Evolutionary conservation across 2,888 invertebrate genomes (phyloP).

Genomic region (Isoperla grammatica): DNA sequence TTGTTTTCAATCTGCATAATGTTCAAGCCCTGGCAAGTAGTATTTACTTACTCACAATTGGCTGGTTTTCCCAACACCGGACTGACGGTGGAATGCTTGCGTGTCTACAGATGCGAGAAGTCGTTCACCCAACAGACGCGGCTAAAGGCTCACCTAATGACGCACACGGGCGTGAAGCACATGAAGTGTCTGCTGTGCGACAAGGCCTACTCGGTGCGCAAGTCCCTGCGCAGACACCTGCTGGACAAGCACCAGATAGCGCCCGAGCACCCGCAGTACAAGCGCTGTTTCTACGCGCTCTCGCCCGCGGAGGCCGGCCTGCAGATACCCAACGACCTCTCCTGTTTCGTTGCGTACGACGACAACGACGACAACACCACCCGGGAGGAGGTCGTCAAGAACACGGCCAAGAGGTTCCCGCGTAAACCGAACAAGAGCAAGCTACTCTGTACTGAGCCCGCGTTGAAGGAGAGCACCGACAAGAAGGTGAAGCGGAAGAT

Average conservation of each 20-base stretch:
- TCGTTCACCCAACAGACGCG: conserved; percentile 31
- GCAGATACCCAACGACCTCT: conserved; percentile 28
- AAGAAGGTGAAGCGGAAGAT: not conserved
- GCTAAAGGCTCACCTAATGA: conserved; percentile 45
- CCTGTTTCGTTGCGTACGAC: conserved; percentile 7
- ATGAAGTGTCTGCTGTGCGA: conserved; percentile 50
- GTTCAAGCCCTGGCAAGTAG: too few species aligned
- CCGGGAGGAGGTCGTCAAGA: too few species aligned
- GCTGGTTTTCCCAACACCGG: too few species aligned
- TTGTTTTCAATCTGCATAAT: not conserved
- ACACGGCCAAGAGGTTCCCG: too few species aligned
- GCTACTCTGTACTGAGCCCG: not conserved
- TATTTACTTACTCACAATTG: too few species aligned
- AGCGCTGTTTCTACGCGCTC: conserved; percentile 32
- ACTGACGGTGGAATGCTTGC: too few species aligned
- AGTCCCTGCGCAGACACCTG: conserved; percentile 48
- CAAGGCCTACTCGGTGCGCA: conserved; percentile 47
- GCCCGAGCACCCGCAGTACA: conserved; percentile 30
- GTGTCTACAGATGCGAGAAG: conserved; percentile 30
- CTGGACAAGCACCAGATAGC: conserved; percentile 43
- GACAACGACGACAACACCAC: not conserved
- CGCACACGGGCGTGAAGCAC: conserved; percentile 47
- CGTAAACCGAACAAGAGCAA: not conserved
- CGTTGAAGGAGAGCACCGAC: not conserved
- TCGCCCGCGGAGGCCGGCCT: conserved; percentile 35